Conservation (phyloP, 92 coral and sea anemone genomes). For the Heteractis magnifica region DNA sequence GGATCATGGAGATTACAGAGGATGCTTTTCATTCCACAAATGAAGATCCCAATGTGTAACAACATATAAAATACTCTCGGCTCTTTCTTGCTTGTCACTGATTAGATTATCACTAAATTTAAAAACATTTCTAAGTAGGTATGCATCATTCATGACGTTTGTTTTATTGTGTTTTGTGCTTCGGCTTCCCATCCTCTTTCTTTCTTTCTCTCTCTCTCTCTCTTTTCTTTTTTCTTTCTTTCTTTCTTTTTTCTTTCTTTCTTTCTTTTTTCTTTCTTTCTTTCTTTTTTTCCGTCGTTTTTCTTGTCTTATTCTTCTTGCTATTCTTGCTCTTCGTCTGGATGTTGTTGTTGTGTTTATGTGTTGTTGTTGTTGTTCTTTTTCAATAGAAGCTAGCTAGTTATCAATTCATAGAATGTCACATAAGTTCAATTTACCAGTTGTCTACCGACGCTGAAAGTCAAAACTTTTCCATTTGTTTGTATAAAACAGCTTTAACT, state of each 20-base stretch:
- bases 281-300: background rate
- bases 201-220: background rate
- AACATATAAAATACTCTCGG: background rate
- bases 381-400: background rate
- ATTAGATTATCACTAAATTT: background rate
- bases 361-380: background rate
- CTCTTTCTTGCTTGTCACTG: background rate
- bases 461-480: background rate
- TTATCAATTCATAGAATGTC: background rate
- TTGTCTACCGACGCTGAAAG: background rate
- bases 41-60: constrained; percentile 11
- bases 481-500: background rate
- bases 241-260: background rate
- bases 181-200: background rate
- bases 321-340: background rate
- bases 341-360: too few relatives aligned
- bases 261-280: background rate
- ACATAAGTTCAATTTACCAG: background rate
- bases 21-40: constrained; percentile 25
- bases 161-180: background rate
- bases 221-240: background rate
- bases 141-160: background rate
- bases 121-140: background rate
- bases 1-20: constrained; percentile 5
- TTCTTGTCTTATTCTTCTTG: background rate